Evolutionary conservation across 1,140 invertebrate genomes (phyloP), one percentile per base, ranked within the genome.

Genomic region (Drosophila santomea): DNA sequence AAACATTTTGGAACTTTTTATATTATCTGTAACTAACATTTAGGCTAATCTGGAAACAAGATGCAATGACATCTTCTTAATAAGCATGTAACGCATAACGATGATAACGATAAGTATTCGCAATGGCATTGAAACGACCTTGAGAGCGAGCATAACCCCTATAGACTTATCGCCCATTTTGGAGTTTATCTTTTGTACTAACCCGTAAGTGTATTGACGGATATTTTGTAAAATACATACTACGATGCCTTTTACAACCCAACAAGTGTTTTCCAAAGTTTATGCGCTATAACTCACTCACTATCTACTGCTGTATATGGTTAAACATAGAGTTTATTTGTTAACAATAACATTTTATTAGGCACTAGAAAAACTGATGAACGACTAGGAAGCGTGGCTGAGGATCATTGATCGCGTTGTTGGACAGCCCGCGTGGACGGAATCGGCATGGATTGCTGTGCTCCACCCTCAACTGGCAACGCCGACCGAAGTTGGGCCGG

Each of bases 161-260:
- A 72, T 58, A 77, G 63, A 75, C 52, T 59, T 76, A 75, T 41
- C 28, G 15, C 62, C 47, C 62, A 69, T 63, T 66, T 72, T 78
- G 55, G 52, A 79, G 80, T 88, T 88, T 76, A 69, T 58, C 47
- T 77, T 76, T 77, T 77, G 51, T 88, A 88, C 83, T 88, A 89
- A 88, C 83, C 68, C 45, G 69, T 64, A 64, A 69, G 35, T 79
- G 66, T 82, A 78, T 81, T 68, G 17, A 74, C 62, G 39, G 25
- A 79, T 73, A 63, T 78, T 58, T 88, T 63, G 55, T 63, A 63
- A 55, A 60, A 55, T 77, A 55, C 43, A 68, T 74, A 51, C 39
- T 50, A 23, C 25, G 63, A 51, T 66, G 63, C 63, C 63, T 66
- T 66, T 62, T 50, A 58, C 44, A 43, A 68, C 25, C 14, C 44